Evolutionary conservation across 1,140 invertebrate species (phyloP), one percentile per base, ranked within the genome.

Genomic region (Macrostomum lignano): DNA sequence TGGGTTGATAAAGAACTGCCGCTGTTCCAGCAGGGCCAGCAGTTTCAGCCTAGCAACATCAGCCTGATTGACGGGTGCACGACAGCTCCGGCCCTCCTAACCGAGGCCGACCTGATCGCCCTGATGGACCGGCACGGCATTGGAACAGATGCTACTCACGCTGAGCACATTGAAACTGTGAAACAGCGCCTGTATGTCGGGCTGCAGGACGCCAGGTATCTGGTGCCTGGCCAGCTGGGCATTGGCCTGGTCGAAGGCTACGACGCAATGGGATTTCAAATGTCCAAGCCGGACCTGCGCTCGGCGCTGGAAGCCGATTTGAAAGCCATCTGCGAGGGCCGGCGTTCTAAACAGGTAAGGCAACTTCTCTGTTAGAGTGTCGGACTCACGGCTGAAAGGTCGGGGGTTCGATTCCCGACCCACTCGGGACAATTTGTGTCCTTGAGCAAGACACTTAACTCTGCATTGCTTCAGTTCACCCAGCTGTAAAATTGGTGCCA

Each of bases 81-180:
- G 0, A 67, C 67, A 3, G 65, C 84, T 0, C 84, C 84, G 0
- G 69, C 70, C 35, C 60, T 93, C 6, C 54, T 94, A 21, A 91
- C 81, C 0, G 86, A 96, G 67, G 81, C 88, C 7, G 88, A 98
- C 62, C 64, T 98, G 3, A 98, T 98, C 48, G 68, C 77, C 5
- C 60, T 98, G 0, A 98, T 98, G 91, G 91, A 98, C 50, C 96
- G 94, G 63, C 78, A 94, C 62, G 88, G 88, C 6, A 96, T 96
- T 42, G 84, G 70, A 13, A 98, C 91, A 1, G 91, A 98, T 63
- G 91, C 91, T 1, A 98, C 91, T 0, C 88, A 96, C 59, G 88
- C 91, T 4, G 91, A 98, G 36, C 91, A 98, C 47, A 98, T 98
- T 41, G 84, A 96, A 48, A 96, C 72, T 1, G 91, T 98, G 30